Evolutionary conservation across 2,888 invertebrate genomes (phyloP), one percentile per base, ranked within the genome.

Genomic region (Urechis unicinctus): DNA sequence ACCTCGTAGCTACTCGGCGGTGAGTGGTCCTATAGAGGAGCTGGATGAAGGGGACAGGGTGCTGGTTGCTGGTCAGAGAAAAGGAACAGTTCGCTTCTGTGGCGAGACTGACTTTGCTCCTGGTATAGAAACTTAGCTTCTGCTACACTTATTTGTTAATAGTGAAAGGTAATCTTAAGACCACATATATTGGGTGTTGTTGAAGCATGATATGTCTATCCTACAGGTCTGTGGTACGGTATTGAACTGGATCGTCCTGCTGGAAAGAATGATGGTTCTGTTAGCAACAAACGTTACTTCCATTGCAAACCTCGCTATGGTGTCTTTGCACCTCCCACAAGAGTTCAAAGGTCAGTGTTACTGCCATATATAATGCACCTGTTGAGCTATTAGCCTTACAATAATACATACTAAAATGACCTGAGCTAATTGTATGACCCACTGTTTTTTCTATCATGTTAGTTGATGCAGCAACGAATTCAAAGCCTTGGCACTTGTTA

Each of bases 31-130:
- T 25, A 53, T 26, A 3, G 56, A 44, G 9, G 45, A 31, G n/a
- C 68, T 77, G 55, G 69, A 70, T 28, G 58, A 75, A 21, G 78
- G 77, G 31, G 80, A 81, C 55, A 59, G 77, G 52, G 79, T 80
- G 24, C 64, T 78, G 30, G 78, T 81, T 6, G 73, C 75, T 5
- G 79, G 79, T 17, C 78, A 78, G 60, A 70, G 78, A 50, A 74
- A 71, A 61, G 80, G 80, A 21, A 76, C 75, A 17, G 68, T 80
- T 29, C 65, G 70, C 53, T 80, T 73, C 68, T 68, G 71, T 43
- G 80, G 80, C n/a, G 74, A 77, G 54, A 78, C 80, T 17, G 69
- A 76, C 57, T 80, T 80, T 72, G 78, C 80, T 46, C 71, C 78
- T 60, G 80, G 79, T 79, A 58, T 50, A 47, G 26, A 36, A 36